A percentile compares a stretch with the other conserved stretches of the same genome.
Evolutionary conservation across 2,797 vertebrate species (phyloP).

Genomic region (Tokudaia tokunoshimensis): DNA sequence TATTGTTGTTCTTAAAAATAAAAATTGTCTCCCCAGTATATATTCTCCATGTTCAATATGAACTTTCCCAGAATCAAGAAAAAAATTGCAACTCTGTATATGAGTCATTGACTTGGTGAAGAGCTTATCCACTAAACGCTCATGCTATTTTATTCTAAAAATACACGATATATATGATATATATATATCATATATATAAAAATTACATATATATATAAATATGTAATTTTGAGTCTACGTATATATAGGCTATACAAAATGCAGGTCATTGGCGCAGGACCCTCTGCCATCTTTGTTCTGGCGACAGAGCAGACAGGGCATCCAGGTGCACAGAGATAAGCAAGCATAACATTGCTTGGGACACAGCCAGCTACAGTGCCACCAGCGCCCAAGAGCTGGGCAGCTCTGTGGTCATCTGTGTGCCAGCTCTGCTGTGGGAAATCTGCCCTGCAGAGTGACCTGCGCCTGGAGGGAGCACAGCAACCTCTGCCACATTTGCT

Average conservation of each 20-base stretch:
- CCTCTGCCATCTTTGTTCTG: too few relatives aligned
- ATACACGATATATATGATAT: background rate
- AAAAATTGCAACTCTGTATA: background rate
- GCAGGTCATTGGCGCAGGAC: too few relatives aligned
- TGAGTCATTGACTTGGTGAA: background rate
- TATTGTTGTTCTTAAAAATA: background rate
- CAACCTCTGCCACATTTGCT: too few relatives aligned
- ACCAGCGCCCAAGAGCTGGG: too few relatives aligned
- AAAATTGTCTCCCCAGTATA: background rate
- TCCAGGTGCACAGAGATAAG: too few relatives aligned
- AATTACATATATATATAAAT: background rate
- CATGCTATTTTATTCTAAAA: background rate
- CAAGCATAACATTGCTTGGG: too few relatives aligned
- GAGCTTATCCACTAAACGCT: background rate
- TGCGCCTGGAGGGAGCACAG: too few relatives aligned
- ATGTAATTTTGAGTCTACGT: background rate
- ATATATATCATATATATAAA: background rate
- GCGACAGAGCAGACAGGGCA: too few relatives aligned
- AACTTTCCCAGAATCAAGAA: background rate
- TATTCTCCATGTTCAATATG: background rate
- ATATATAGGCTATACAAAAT: background rate
- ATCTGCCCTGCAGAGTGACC: too few relatives aligned
- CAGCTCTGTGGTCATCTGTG: too few relatives aligned
- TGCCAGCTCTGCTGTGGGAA: too few relatives aligned
- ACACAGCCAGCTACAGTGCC: too few relatives aligned